These are phyloP conservation scores for Cinclus cinclus DNA, from an alignment of 2,113 vertebrate genomes.

Conservation along the genomic window DNA sequence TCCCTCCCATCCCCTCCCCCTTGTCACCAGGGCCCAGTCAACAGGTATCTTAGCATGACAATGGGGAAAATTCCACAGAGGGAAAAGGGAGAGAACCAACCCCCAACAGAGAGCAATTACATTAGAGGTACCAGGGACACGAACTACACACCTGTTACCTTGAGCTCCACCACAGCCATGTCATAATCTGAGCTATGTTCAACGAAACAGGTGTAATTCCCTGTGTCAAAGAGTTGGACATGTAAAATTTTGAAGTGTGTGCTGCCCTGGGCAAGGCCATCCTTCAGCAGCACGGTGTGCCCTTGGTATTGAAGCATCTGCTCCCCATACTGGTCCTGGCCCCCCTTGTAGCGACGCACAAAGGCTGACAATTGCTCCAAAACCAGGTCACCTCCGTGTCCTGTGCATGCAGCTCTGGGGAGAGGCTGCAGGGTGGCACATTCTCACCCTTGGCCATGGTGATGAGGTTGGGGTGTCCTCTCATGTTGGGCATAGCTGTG, in stretches of 20 bases:
- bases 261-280: not conserved
- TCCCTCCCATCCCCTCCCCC: no score
- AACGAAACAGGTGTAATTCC: not conserved
- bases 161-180: not conserved
- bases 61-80: no score
- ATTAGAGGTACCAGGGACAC: not conserved
- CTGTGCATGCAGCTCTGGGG: rapidly evolving
- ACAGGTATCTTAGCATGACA: no score
- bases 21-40: no score
- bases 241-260: not conserved
- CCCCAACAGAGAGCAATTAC: no score
- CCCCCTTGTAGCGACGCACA: not conserved
- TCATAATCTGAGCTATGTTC: not conserved
- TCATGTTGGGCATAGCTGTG: not conserved
- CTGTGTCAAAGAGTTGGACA: not conserved
- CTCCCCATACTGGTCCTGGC: not conserved
- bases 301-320: not conserved
- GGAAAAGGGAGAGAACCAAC: no score
- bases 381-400: not conserved
- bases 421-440: not conserved
- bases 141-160: not conserved
- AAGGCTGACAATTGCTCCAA: not conserved
- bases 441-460: not conserved
- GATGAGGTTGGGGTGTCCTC: not conserved
- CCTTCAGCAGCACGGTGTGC: not conserved